Percentiles rank a stretch among this genome's conserved stretches.
These are phyloP conservation scores for Meda fulgida DNA, from an alignment of 2,797 vertebrate species.

Conservation along the genomic window DNA sequence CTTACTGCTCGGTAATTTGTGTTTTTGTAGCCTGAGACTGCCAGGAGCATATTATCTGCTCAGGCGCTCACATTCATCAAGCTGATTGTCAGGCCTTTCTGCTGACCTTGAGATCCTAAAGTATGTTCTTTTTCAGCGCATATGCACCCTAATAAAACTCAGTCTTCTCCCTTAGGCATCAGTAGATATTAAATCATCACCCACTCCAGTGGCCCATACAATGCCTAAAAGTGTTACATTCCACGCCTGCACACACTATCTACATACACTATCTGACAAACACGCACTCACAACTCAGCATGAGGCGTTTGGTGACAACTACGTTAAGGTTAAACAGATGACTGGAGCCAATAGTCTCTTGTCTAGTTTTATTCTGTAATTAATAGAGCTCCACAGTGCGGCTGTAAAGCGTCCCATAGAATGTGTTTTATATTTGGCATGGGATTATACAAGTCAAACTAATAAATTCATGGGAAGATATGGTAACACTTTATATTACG, in stretches of 20 bases:
- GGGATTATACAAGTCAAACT: constrained; percentile 8
- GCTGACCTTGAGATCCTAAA: constrained; percentile 1
- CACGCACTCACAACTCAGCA: not conserved
- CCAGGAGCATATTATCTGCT: not conserved
- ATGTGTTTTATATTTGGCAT: constrained; percentile 25
- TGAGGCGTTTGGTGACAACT: constrained; percentile 20
- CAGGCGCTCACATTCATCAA: not conserved
- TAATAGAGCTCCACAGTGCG: constrained; percentile 10
- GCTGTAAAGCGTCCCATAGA: not conserved
- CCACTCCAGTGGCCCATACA: not conserved
- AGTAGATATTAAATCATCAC: constrained; percentile 17
- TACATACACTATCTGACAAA: not conserved
- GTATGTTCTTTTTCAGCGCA: not conserved
- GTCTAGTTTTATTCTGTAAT: constrained; percentile 19
- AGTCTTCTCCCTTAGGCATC: not conserved
- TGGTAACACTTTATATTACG: no score
- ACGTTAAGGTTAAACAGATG: not conserved
- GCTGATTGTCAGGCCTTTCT: not conserved
- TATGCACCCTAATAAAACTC: not conserved
- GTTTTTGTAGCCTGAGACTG: not conserved
- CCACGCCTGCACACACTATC: not conserved
- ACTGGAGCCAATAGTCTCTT: not conserved
- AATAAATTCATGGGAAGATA: not conserved
- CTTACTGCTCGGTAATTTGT: not conserved
- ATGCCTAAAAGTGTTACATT: not conserved